phyloP scores from a whole-genome alignment of 2,797 vertebrate species.

The Varecia variegata region DNA sequence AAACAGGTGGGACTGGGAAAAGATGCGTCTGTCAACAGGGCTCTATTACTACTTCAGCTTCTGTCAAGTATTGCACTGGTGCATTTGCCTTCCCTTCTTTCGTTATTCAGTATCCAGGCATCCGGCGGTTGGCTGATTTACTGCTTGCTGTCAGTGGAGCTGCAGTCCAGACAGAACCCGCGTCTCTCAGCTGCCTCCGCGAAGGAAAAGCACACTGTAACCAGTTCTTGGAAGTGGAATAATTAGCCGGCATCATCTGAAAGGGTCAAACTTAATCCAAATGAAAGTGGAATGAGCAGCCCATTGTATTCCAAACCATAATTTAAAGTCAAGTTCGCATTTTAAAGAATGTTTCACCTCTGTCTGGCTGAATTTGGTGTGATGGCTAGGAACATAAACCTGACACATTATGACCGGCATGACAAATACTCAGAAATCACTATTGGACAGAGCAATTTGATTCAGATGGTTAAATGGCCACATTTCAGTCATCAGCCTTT shows the following conservation, averaged over 20 bases:
- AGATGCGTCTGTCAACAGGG: slow-evolving; percentile 45
- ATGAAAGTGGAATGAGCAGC: neutral
- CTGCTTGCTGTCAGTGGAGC: neutral
- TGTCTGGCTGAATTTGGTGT: neutral
- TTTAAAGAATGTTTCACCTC: neutral
- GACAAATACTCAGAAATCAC: neutral
- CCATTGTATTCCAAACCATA: neutral
- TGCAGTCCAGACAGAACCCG: neutral
- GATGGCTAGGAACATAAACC: neutral
- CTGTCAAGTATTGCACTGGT: slow-evolving; percentile 49
- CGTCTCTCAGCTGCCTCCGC: neutral
- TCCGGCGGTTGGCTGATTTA: neutral
- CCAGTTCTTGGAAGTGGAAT: neutral
- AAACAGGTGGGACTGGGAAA: slow-evolving; percentile 1
- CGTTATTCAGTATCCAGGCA: neutral
- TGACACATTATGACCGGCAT: neutral
- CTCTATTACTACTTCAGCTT: slow-evolving; percentile 50
- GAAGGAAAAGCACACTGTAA: neutral
- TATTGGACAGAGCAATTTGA: neutral
- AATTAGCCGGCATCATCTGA: neutral
- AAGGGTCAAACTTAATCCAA: neutral
- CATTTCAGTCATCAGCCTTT: neutral
- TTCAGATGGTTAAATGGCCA: neutral
- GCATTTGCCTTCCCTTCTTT: neutral
- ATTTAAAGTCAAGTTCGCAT: neutral